Percentiles rank a stretch among this genome's conserved stretches.
These are phyloP conservation scores for Leptatherina wallacei DNA, from an alignment of 2,797 vertebrate species.

Conservation along the genomic window DNA sequence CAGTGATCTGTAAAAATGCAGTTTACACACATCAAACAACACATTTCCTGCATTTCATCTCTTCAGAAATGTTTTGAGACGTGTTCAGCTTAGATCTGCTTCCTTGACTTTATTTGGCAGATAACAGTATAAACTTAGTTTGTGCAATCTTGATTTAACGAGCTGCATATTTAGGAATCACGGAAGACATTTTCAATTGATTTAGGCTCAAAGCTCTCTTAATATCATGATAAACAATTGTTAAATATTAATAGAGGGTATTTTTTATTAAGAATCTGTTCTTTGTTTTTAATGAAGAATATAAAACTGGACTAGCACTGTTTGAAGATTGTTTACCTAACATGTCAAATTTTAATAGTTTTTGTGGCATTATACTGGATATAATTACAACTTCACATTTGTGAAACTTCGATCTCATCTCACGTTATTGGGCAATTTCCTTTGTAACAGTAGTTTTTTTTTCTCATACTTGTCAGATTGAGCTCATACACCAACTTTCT, in stretches of 20 bases:
- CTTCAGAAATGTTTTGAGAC: not conserved
- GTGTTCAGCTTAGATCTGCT: not conserved
- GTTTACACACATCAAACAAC: slow-evolving; percentile 6
- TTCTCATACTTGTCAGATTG: slow-evolving; percentile 31
- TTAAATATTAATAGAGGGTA: not conserved
- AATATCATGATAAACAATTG: slow-evolving; percentile 27
- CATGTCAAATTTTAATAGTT: not conserved
- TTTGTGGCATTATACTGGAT: not conserved
- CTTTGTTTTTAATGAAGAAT: not conserved
- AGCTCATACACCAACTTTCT: slow-evolving; percentile 36
- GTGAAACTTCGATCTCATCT: slow-evolving; percentile 14
- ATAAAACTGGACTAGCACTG: not conserved
- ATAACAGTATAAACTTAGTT: not conserved
- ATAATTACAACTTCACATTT: slow-evolving; percentile 3
- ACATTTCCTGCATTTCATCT: not conserved
- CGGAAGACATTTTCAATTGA: not conserved
- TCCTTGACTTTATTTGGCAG: not conserved
- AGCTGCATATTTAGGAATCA: slow-evolving; percentile 3
- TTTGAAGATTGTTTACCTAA: not conserved
- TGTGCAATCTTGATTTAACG: not conserved
- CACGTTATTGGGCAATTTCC: slow-evolving; percentile 15
- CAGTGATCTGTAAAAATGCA: slow-evolving; percentile 28
- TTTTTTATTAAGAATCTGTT: not conserved
- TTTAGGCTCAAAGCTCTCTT: slow-evolving; percentile 19
- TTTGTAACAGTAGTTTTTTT: slow-evolving; percentile 36